Evolutionary conservation across 92 coral and sea anemone species (phyloP), one percentile per base, ranked within the genome.

Genomic region (Zoanthus sansibaricus): DNA sequence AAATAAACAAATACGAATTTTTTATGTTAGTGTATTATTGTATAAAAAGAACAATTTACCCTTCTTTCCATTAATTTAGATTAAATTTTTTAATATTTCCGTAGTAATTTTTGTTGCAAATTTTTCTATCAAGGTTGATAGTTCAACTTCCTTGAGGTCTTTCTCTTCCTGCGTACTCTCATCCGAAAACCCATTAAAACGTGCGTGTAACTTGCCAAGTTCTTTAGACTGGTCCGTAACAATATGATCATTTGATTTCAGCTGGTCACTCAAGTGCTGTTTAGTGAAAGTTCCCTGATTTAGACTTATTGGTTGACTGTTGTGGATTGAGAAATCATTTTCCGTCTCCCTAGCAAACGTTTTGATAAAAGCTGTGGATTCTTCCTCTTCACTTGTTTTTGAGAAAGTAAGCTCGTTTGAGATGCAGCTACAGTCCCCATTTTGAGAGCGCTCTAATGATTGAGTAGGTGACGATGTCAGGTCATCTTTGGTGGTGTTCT

Each of bases 31-130:
- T 62, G 69, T 62, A 62, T 62, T 4, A 21, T 62, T 14, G 18
- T 4, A 70, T 9, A 13, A 37, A 18, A 74, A 18, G 8, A 46
- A 54, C 9, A 18, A 15, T 20, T 18, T 2, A 51, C 10, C 3
- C 4, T 20, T 2, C 18, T 51, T 10, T 20, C 12, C 20, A 4
- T 49, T 52, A 17, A 15, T 21, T 64, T 44, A 21, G 7, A 61
- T 62, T 56, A 62, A 48, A 16, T 79, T 18, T 79, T 62, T n/a
- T 49, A 79, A 61, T 14, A 80, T 80, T 47, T 80, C 59, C 31
- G 20, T 44, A 9, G 62, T 20, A 66, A 80, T 32, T 45, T 47
- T 66, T 10, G 85, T 44, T 12, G 85, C 85, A 47, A n/a, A 80
- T 20, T n/a, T 69, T 30, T 80, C 85, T 18, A 67, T 20, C 49